Conservation (phyloP, 1,140 invertebrate species). For the Diprion similis region DNA sequence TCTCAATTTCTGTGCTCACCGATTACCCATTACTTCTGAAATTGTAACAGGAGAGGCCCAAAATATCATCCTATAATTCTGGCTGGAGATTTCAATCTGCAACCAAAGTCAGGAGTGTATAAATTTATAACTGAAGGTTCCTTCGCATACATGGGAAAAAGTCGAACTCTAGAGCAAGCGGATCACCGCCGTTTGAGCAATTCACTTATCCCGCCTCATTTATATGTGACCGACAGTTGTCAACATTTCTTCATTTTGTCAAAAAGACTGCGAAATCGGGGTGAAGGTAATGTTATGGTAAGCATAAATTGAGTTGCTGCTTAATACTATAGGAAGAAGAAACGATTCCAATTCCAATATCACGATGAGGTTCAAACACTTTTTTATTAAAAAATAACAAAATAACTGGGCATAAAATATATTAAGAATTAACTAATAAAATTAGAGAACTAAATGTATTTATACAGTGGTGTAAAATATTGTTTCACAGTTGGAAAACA, state of each 20-base stretch:
- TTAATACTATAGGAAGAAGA: too few relatives aligned
- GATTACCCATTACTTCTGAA: too few relatives aligned
- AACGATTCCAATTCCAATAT: too few relatives aligned
- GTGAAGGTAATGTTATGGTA: constrained; percentile 44
- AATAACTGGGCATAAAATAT: too few relatives aligned
- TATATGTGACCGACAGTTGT: constrained; percentile 72
- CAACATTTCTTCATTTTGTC: constrained; percentile 66
- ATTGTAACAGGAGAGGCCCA: constrained; percentile 40
- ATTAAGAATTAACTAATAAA: too few relatives aligned
- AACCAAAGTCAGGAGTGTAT: constrained; percentile 75
- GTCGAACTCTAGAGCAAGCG: constrained; percentile 41
- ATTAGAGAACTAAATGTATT: too few relatives aligned
- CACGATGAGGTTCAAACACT: too few relatives aligned
- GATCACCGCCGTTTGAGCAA: constrained; percentile 38
- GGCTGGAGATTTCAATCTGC: constrained; percentile 90
- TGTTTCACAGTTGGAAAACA: constrained; percentile 36
- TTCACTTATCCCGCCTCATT: constrained; percentile 61
- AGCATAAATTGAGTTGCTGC: constrained; percentile 8
- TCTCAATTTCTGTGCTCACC: too few relatives aligned
- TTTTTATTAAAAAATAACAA: too few relatives aligned
- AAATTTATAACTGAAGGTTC: constrained; percentile 74
- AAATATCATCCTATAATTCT: constrained; percentile 80
- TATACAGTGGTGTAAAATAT: neutral
- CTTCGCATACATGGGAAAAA: constrained; percentile 66
- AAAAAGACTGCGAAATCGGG: constrained; percentile 48